Conservation (phyloP, 2,888 invertebrate species). For the Leucophora obtusa region DNA sequence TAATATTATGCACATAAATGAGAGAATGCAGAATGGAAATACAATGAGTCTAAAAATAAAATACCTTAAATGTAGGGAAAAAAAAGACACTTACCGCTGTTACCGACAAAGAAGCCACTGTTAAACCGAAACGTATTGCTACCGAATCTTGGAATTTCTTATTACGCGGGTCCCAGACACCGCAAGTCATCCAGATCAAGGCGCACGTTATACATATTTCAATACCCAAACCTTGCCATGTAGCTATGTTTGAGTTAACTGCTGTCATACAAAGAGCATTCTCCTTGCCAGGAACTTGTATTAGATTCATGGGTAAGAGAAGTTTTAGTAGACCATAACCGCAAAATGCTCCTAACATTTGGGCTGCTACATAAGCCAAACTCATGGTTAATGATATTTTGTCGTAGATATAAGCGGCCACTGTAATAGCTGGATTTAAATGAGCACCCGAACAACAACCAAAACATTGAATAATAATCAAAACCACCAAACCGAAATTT, state of each 20-base stretch:
- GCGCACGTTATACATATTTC: conserved; percentile 84
- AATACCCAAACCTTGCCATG: conserved; percentile 81
- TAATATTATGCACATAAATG: no score
- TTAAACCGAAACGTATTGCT: conserved; percentile 84
- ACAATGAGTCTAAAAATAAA: no score
- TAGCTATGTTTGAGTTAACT: conserved; percentile 79
- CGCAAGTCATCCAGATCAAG: conserved; percentile 84
- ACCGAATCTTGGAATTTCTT: conserved; percentile 82
- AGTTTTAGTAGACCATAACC: conserved; percentile 85
- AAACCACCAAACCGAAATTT: conserved; percentile 84
- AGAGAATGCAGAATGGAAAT: no score
- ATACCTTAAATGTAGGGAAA: no score
- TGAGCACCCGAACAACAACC: conserved; percentile 89
- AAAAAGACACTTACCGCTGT: conserved; percentile 82
- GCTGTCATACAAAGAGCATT: conserved; percentile 83
- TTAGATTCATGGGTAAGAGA: conserved; percentile 78
- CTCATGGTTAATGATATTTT: conserved; percentile 78
- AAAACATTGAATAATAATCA: conserved; percentile 85
- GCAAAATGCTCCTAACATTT: conserved; percentile 83
- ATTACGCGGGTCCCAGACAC: conserved; percentile 87
- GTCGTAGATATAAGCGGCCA: conserved; percentile 81
- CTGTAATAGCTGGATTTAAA: conserved; percentile 87
- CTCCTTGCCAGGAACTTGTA: conserved; percentile 69
- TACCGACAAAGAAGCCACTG: conserved; percentile 83
- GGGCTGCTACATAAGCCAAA: conserved; percentile 82